Evolutionary conservation across 2,888 invertebrate species (phyloP), one percentile per base, ranked within the genome.

Genomic region (Acleris emargana): DNA sequence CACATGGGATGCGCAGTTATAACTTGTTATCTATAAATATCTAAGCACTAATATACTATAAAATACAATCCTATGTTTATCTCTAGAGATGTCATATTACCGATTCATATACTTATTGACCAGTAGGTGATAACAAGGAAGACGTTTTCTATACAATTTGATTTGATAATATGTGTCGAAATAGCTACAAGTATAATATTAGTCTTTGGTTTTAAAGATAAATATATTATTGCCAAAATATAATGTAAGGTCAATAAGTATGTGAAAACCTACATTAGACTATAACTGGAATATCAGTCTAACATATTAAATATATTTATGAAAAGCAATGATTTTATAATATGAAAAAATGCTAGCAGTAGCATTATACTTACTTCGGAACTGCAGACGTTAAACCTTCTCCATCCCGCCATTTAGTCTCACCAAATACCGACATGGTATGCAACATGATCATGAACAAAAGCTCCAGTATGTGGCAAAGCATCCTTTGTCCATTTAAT

Each of bases 1-100:
- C 91, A 91, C 91, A 86, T 88, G 84, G 79, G 87, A 88, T 90
- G 91, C 87, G 85, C 87, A 82, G 81, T 82, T 82, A 84, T 81
- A 71, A 79, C 79, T 82, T 79, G 77, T 83, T 82, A 83, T 82
- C 78, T 84, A 86, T 88, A 89, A 89, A 90, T 88, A 88, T 84
- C 60, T 86, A 89, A 89, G 88, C 88, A 87, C 87, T 91, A 86
- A 59, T 62, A 73, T 78, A 80, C 72, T 78, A 78, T 83, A 84
- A 84, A 85, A 86, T 85, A 87, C 77, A 84, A 81, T 80, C 78
- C 79, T 83, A 81, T 83, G 83, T 80, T 82, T 79, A 86, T 82
- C 78, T 77, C 78, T 79, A 76, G 77, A 75, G 68, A 62, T 58
- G 54, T 68, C 62, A 69, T 75, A 73, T 71, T 72, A 78, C 75